Base-by-base conservation (phyloP, 2,888 invertebrate species). In the Teinopalpus imperialis region DNA sequence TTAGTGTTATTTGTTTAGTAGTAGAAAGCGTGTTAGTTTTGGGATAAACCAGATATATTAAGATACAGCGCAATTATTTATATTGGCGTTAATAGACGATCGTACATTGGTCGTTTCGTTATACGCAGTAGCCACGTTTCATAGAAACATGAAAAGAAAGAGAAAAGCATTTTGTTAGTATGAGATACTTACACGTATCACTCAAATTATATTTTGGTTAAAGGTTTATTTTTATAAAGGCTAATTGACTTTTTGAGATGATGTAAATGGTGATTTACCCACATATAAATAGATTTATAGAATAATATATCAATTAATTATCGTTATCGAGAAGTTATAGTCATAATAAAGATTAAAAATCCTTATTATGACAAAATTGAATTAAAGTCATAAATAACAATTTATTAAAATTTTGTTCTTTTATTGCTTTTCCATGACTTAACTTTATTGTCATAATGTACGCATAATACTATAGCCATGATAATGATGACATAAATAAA, bases 131-230 rank as follows among this genome's bases (percentile, higher is more conserved):
- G 81, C 80, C 81, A 85, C 83, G 83, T 85, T 85, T 85, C 83
- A 87, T 73, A 85, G 79, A 85, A 87, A 85, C 89, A 90, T 89
- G 89, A 80, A 89, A 90, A 89, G 87, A 89, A 81, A 85, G 75
- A 76, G 63, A 80, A 46, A 88, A 89, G 88, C 88, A 74, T 77
- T 78, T 81, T 86, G 89, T 89, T 89, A 89, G 89, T 87, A 69
- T 67, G 62, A 66, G 49, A 68, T 79, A 81, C 75, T 79, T 76
- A 81, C 74, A 62, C 63, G 54, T 48, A 20, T 8, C 49, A 53
- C 62, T 65, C 68, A 67, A 35, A 43, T 51, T 65, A 68, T 54
- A 62, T 70, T 69, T 66, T 21, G 8, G 9, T 34, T 29, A 30
- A 8, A 26, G 36, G n/a, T n/a, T 24, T 18, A 26, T 18, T 26